Base-by-base conservation (phyloP, 2,888 invertebrate genomes). In the Cheilosia scutellata region DNA sequence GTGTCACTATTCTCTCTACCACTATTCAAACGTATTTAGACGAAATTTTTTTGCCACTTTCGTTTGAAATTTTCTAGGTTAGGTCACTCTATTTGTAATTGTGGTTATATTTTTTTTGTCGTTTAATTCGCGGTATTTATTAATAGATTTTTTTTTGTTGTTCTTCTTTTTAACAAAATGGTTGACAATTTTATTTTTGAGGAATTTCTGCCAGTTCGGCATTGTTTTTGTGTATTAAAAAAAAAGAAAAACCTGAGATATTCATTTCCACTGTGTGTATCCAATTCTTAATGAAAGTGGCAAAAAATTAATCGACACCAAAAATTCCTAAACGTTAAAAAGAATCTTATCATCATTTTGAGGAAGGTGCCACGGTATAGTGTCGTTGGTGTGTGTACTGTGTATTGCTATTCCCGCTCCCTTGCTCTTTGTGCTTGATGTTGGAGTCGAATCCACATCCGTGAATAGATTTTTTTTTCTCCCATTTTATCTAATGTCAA, bases 51-150 rank as follows among this genome's bases (percentile, higher is more conserved):
- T 76, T 29, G 66, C 49, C 58, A 70, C 60, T 70, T 57, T 82
- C 60, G 58, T 60, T 53, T 66, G 33, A 42, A 49, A 58, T 63
- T 86, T 80, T 86, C 76, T 82, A 80, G 84, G 86, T 86, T 86
- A 86, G 82, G 86, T 86, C 72, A 80, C 86, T 74, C 68, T 82
- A 86, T 82, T 82, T 86, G 86, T 86, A 80, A 84, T 80, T 80
- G 84, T 82, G 86, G 82, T 82, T 86, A 82, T 66, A 76, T 71
- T 63, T 65, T 68, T 82, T 65, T 49, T 58, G 37, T 82, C 68
- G 60, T 79, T 68, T 62, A 47, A 27, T 76, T 80, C 53, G 82
- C 71, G 70, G 76, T 82, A 74, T 77, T 86, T 86, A 86, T 86
- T 77, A 77, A 86, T 86, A 86, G 86, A 86, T 72, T 71, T 80